Conservation (phyloP, 2,113 vertebrate genomes). For the Paratilapia polleni region DNA sequence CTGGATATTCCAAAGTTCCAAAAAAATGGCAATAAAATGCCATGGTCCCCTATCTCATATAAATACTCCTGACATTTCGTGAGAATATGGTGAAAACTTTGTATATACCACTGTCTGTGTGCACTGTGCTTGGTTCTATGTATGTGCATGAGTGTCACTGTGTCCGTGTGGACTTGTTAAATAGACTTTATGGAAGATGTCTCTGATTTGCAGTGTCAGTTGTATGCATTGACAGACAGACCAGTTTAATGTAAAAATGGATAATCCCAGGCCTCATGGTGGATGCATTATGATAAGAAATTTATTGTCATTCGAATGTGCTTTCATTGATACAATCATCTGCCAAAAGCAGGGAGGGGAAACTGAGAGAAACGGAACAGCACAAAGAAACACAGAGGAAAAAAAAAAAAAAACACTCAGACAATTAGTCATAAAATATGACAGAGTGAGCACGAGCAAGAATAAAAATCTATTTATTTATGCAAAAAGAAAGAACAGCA, state of each 20-base stretch:
- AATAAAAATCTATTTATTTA: conserved; percentile 47
- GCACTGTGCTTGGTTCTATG: neutral
- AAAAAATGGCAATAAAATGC: conserved; percentile 67
- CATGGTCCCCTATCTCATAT: conserved; percentile 59
- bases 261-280: conserved; percentile 52
- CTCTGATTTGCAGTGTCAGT: conserved; percentile 56
- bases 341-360: conserved; percentile 28
- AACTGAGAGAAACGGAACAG: neutral
- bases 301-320: conserved; percentile 47
- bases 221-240: conserved; percentile 32
- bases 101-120: conserved; percentile 30
- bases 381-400: conserved; percentile 5
- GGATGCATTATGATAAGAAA: conserved; percentile 61
- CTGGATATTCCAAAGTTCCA: conserved; percentile 62
- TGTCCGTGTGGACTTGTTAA: conserved; percentile 27
- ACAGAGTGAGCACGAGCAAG: conserved; percentile 29
- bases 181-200: conserved; percentile 44
- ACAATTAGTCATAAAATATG: conserved; percentile 52
- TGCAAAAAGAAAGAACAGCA: conserved; percentile 54
- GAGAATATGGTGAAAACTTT: conserved; percentile 48
- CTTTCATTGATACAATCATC: conserved; percentile 57
- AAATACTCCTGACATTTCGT: conserved; percentile 68
- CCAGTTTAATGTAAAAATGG: conserved; percentile 48
- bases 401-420: conserved; percentile 42
- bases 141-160: neutral